These are phyloP conservation scores for Varanus salvator DNA, from an alignment of 2,113 vertebrate species.

Conservation along the genomic window DNA sequence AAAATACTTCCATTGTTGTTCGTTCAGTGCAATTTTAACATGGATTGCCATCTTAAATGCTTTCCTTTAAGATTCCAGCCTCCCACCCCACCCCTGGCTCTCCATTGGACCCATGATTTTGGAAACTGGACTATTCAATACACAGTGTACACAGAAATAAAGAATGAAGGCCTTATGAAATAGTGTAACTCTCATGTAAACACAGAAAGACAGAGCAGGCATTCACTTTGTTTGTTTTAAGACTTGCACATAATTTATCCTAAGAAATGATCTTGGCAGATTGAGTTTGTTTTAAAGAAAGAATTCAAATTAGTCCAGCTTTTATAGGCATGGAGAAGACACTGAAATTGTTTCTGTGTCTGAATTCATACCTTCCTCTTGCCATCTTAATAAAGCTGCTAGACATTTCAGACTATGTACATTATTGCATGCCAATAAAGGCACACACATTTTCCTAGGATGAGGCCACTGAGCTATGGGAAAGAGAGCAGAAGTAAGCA, in stretches of 20 bases:
- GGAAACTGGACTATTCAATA: not conserved
- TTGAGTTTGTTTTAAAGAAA: not conserved
- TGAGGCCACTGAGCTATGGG: constrained; percentile 80
- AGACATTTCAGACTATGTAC: not conserved
- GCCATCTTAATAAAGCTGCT: not conserved
- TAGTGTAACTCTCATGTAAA: not conserved
- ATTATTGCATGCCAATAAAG: fast-evolving
- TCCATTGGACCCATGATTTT: not conserved
- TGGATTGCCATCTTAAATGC: not conserved
- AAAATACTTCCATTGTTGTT: not conserved
- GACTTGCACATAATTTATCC: not conserved
- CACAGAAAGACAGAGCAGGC: not conserved
- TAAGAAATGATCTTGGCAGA: not conserved
- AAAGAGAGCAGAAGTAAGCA: constrained; percentile 88
- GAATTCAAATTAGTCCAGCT: fast-evolving
- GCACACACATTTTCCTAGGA: not conserved
- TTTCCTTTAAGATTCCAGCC: not conserved
- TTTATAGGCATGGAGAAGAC: not conserved
- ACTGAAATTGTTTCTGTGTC: not conserved
- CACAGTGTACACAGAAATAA: not conserved
- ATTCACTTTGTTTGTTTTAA: not conserved
- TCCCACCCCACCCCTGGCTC: too few species aligned
- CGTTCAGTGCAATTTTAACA: too few species aligned
- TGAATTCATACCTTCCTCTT: not conserved
- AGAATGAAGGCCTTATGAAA: constrained; percentile 3